A percentile compares a stretch with the other conserved stretches of the same genome.
Conservation (phyloP, 2,888 invertebrate species). For the Oegoconia quadripuncta region DNA sequence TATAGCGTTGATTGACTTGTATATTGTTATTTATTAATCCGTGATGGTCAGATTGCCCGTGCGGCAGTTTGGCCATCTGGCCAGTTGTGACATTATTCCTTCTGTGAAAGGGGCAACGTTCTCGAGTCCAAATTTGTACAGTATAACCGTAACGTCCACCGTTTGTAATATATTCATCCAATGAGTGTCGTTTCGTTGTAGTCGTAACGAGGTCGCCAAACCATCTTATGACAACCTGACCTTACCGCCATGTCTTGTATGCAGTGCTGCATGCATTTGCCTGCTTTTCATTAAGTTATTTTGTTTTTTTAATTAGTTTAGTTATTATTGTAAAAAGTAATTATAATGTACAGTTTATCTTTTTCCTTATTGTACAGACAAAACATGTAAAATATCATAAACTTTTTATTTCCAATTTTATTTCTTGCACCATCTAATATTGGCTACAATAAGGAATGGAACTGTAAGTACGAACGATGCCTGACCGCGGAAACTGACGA, state of each 20-base stretch:
- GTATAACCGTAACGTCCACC: conserved; percentile 75
- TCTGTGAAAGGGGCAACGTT: conserved; percentile 93
- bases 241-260: conserved; percentile 82
- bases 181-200: conserved; percentile 86
- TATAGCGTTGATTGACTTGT: conserved; percentile 51
- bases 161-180: conserved; percentile 78
- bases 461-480: conserved; percentile 67
- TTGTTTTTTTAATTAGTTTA: conserved; percentile 78
- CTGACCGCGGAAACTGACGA: conserved; percentile 49
- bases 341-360: conserved; percentile 75
- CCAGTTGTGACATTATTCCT: conserved; percentile 91
- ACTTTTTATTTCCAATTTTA: conserved; percentile 83
- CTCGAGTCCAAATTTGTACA: conserved; percentile 78
- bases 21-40: conserved; percentile 57
- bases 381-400: conserved; percentile 74
- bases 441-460: conserved; percentile 85
- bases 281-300: conserved; percentile 83
- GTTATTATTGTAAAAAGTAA: conserved; percentile 76
- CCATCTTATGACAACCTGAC: conserved; percentile 84
- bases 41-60: conserved; percentile 68
- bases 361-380: conserved; percentile 73
- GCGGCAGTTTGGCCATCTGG: conserved; percentile 75
- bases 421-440: conserved; percentile 84
- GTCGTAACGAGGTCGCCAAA: conserved; percentile 76
- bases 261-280: conserved; percentile 84